phyloP scores from a whole-genome alignment of 2,113 vertebrate species.

The Lophius piscatorius region DNA sequence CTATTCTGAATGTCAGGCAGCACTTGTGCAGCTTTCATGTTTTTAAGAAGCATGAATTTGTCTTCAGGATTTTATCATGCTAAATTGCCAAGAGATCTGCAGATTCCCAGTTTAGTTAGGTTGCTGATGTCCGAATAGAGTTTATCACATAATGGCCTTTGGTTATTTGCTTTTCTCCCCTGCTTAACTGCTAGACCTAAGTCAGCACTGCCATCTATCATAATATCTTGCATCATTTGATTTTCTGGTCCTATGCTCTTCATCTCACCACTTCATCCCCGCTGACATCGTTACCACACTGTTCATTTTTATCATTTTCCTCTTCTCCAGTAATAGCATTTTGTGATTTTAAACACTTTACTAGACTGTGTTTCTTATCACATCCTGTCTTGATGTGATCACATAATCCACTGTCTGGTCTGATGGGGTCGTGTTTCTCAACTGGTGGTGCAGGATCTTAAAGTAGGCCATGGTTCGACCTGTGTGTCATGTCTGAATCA shows the following conservation, averaged over 20 bases:
- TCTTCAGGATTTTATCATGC: too few relatives aligned
- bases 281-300: slow-evolving; percentile 29
- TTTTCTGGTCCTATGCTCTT: slow-evolving; percentile 1
- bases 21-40: slow-evolving; percentile 47
- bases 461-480: neutral
- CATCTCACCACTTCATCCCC: slow-evolving; percentile 10
- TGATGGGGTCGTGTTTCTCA: slow-evolving; percentile 47
- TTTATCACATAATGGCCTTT: slow-evolving; percentile 19
- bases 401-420: slow-evolving; percentile 9
- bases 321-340: slow-evolving; percentile 45
- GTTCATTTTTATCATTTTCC: slow-evolving; percentile 1
- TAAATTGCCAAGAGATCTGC: slow-evolving; percentile 19
- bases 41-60: slow-evolving; percentile 46
- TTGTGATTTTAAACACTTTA: slow-evolving; percentile 37
- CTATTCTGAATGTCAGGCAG: slow-evolving; percentile 19
- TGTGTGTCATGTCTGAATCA: too few relatives aligned
- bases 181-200: slow-evolving; percentile 6
- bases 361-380: slow-evolving; percentile 39
- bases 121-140: slow-evolving; percentile 1
- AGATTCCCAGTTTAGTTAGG: slow-evolving; percentile 15
- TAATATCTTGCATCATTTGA: slow-evolving; percentile 10
- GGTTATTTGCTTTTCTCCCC: slow-evolving; percentile 11
- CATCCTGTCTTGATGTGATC: slow-evolving; percentile 30
- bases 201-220: too few relatives aligned
- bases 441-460: slow-evolving; percentile 26